Evolutionary conservation across 2,888 invertebrate species (phyloP).

Genomic region (Perithous albicinctus): DNA sequence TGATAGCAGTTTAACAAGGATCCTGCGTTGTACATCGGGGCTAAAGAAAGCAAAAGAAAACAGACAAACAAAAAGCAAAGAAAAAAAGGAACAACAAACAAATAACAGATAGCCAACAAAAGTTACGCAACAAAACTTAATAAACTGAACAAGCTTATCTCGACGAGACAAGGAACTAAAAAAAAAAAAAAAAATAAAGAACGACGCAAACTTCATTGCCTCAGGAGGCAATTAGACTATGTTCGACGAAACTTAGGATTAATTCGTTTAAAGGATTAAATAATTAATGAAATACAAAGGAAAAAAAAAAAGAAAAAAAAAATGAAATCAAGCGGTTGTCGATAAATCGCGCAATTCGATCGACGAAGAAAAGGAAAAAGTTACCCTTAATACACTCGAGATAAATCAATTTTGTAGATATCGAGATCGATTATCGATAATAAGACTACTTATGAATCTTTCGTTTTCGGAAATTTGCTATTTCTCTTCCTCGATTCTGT

Average conservation of each 20-base stretch:
- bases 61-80: slow-evolving; percentile 25
- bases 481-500: slow-evolving; percentile 43
- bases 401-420: slow-evolving; percentile 51
- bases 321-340: slow-evolving; percentile 24
- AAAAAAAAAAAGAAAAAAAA: not conserved
- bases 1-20: slow-evolving; percentile 57
- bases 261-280: slow-evolving; percentile 40
- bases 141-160: slow-evolving; percentile 53
- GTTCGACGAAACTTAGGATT: slow-evolving; percentile 38
- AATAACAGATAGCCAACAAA: slow-evolving; percentile 55
- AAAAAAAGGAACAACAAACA: slow-evolving; percentile 1
- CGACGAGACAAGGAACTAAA: slow-evolving; percentile 30
- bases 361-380: slow-evolving; percentile 25
- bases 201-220: slow-evolving; percentile 38
- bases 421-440: slow-evolving; percentile 51
- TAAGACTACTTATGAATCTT: slow-evolving; percentile 7
- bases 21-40: slow-evolving; percentile 46
- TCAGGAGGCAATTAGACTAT: slow-evolving; percentile 45
- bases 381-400: slow-evolving; percentile 22
- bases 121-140: slow-evolving; percentile 61
- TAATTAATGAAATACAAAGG: slow-evolving; percentile 20
- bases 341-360: slow-evolving; percentile 20
- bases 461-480: slow-evolving; percentile 9
- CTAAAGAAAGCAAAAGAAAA: slow-evolving; percentile 47
- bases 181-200: slow-evolving; percentile 27